Evolutionary conservation across 2,888 invertebrate species (phyloP).

Genomic region (Stratiomys singularior): DNA sequence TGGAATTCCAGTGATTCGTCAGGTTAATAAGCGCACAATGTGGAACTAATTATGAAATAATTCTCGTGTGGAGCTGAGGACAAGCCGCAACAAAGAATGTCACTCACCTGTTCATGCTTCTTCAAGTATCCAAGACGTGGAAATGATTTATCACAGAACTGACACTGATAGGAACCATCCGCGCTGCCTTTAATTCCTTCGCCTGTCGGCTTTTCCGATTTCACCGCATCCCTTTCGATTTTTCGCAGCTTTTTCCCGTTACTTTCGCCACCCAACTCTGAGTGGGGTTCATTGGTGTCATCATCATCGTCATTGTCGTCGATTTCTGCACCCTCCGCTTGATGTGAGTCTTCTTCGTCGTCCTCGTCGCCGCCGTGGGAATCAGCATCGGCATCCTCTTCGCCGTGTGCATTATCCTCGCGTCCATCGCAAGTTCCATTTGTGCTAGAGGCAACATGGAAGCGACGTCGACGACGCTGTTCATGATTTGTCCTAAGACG

Average conservation of each 20-base stretch:
- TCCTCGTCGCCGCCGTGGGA: conserved; percentile 44
- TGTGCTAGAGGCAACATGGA: conserved; percentile 38
- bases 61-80: neutral
- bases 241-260: conserved; percentile 62
- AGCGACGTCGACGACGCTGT: conserved; percentile 53
- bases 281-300: conserved; percentile 31
- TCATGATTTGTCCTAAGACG: conserved; percentile 54
- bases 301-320: conserved; percentile 29
- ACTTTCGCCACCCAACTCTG: conserved; percentile 29
- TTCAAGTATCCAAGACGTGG: conserved; percentile 86
- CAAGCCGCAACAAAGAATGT: conserved; percentile 31
- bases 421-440: conserved; percentile 48
- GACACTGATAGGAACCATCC: conserved; percentile 87
- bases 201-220: conserved; percentile 63
- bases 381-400: conserved; percentile 39
- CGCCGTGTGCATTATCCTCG: conserved; percentile 48
- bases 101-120: conserved; percentile 89
- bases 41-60: conserved; percentile 47
- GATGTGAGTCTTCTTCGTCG: conserved; percentile 48
- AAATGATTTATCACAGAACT: conserved; percentile 92
- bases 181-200: conserved; percentile 62
- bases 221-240: conserved; percentile 76
- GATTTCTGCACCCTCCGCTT: conserved; percentile 43
- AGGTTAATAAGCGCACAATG: conserved; percentile 50
- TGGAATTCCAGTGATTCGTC: conserved; percentile 48